Percentiles rank a stretch among this genome's conserved stretches.
phyloP scores from a whole-genome alignment of 2,113 vertebrate species.

The Saguinus imperator region DNA sequence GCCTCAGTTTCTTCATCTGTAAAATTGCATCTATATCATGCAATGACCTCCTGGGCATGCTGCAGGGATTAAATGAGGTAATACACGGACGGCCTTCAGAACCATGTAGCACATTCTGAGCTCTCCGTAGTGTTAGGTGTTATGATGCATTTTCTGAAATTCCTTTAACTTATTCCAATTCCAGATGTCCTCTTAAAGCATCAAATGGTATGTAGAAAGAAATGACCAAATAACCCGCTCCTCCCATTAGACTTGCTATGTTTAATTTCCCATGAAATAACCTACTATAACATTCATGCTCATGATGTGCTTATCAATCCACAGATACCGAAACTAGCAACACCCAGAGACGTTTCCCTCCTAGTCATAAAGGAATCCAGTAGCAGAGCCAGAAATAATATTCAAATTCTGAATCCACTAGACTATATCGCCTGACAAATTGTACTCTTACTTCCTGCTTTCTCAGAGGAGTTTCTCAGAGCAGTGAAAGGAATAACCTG shows the following conservation, averaged over 20 bases:
- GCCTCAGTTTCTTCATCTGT: neutral
- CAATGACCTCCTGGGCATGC: neutral
- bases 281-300: neutral
- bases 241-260: neutral
- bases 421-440: neutral
- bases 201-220: neutral
- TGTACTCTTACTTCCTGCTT: neutral
- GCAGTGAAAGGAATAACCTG: neutral
- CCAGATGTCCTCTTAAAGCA: neutral
- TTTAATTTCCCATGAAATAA: constrained; percentile 8
- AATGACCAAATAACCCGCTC: neutral
- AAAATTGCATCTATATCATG: neutral
- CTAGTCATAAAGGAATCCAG: constrained; percentile 44
- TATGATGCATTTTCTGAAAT: neutral
- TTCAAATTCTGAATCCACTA: constrained; percentile 33
- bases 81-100: fast-evolving
- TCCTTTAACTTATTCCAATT: neutral
- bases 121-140: too few species aligned
- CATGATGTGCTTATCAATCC: neutral
- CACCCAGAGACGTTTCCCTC: constrained; percentile 25
- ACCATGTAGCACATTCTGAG: neutral
- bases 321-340: constrained; percentile 38
- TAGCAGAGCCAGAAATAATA: constrained; percentile 38
- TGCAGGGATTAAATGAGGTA: neutral
- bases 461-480: neutral